phyloP scores from a whole-genome alignment of 2,888 invertebrate species.

The Phyllotreta striolata region DNA sequence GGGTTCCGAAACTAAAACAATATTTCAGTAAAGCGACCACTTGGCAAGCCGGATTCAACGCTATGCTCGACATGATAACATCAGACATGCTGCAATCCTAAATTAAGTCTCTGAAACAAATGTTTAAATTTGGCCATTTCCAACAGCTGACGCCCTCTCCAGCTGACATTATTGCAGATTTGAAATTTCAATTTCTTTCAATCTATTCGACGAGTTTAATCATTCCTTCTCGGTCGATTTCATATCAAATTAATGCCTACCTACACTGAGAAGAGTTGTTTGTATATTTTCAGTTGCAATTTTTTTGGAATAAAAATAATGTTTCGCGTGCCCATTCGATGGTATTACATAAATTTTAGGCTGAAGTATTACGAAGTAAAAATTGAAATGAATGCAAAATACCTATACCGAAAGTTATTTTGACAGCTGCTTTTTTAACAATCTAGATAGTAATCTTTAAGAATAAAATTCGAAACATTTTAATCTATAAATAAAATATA shows the following conservation, averaged over 20 bases:
- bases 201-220: background rate
- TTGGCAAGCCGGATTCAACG: slow-evolving; percentile 9
- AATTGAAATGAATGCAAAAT: slow-evolving; percentile 21
- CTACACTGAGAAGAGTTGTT: no score
- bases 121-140: slow-evolving; percentile 46
- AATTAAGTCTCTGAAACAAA: slow-evolving; percentile 46
- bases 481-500: slow-evolving; percentile 38
- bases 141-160: slow-evolving; percentile 42
- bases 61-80: slow-evolving; percentile 32
- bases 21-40: slow-evolving; percentile 19
- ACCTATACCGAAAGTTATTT: slow-evolving; percentile 32
- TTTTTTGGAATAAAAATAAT: no score
- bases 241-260: no score
- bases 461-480: slow-evolving; percentile 42
- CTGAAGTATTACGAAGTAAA: slow-evolving; percentile 2
- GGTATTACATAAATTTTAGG: no score
- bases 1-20: slow-evolving; percentile 16
- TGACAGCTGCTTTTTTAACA: slow-evolving; percentile 39
- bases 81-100: slow-evolving; percentile 36
- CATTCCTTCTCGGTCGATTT: no score
- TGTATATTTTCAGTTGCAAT: no score
- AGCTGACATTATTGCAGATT: slow-evolving; percentile 45
- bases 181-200: slow-evolving; percentile 32
- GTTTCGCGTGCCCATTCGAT: no score
- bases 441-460: slow-evolving; percentile 36